These are phyloP conservation scores for Leucophora obtusa DNA, from an alignment of 2,888 invertebrate species.

Conservation along the genomic window DNA sequence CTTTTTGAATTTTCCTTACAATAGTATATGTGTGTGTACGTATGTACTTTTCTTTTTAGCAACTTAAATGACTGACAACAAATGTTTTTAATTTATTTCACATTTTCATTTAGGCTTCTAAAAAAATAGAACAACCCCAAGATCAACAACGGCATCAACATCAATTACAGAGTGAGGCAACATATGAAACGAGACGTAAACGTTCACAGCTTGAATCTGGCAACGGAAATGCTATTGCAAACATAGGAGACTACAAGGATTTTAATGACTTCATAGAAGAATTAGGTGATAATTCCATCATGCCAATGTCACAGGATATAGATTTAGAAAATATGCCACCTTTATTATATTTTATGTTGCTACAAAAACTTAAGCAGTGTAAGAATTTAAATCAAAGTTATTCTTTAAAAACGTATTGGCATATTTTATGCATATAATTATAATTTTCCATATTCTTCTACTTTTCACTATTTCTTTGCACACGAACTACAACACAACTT, in stretches of 20 bases:
- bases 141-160: conserved; percentile 34
- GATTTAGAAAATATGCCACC: conserved; percentile 74
- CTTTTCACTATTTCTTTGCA: conserved; percentile 22
- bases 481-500: neutral
- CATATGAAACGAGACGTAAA: conserved; percentile 71
- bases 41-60: too few species aligned
- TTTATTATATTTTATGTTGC: conserved; percentile 72
- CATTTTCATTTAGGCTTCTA: conserved; percentile 42
- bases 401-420: conserved; percentile 49
- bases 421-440: conserved; percentile 36
- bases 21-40: too few species aligned
- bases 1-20: too few species aligned
- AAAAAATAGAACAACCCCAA: conserved; percentile 19
- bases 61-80: neutral
- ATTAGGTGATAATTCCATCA: conserved; percentile 70
- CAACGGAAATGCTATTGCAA: conserved; percentile 31
- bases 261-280: conserved; percentile 73
- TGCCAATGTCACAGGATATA: conserved; percentile 67
- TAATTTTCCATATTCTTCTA: conserved; percentile 21
- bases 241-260: conserved; percentile 68
- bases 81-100: neutral
- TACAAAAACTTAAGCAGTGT: conserved; percentile 74
- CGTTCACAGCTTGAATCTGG: conserved; percentile 70
- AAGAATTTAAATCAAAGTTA: conserved; percentile 49
- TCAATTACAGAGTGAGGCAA: conserved; percentile 44